phyloP scores from a whole-genome alignment of 2,888 invertebrate species.

The Apamea epomidion region DNA sequence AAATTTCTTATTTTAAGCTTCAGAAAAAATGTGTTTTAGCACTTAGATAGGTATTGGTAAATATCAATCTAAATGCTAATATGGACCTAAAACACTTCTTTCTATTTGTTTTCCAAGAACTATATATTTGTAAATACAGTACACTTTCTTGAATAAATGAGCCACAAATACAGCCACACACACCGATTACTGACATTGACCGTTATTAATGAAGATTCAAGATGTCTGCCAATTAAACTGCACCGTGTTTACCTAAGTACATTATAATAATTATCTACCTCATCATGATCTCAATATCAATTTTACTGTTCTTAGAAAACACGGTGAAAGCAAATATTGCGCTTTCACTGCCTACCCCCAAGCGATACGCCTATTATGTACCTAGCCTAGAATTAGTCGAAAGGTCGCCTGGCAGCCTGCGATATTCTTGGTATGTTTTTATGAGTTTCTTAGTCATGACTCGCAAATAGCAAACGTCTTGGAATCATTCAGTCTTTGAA shows the following conservation, averaged over 20 bases:
- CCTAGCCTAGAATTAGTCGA: slow-evolving; percentile 46
- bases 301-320: slow-evolving; percentile 41
- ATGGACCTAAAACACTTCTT: too few relatives aligned
- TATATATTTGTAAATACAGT: too few relatives aligned
- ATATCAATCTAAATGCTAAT: slow-evolving; percentile 14
- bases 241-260: background rate
- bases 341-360: slow-evolving; percentile 59
- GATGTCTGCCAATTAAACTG: background rate
- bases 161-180: background rate
- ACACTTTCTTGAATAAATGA: background rate
- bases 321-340: slow-evolving; percentile 60
- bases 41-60: background rate
- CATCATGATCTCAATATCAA: slow-evolving; percentile 14
- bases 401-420: slow-evolving; percentile 45
- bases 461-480: background rate
- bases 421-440: slow-evolving; percentile 1
- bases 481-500: background rate
- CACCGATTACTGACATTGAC: background rate
- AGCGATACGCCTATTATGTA: slow-evolving; percentile 40
- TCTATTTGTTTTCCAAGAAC: too few relatives aligned
- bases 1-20: background rate
- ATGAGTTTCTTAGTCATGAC: background rate
- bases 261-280: slow-evolving; percentile 18
- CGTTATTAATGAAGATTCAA: background rate
- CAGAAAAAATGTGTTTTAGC: background rate